Evolutionary conservation across 2,113 vertebrate species (phyloP), one percentile per base, ranked within the genome.

Genomic region (Miniopterus natalensis): DNA sequence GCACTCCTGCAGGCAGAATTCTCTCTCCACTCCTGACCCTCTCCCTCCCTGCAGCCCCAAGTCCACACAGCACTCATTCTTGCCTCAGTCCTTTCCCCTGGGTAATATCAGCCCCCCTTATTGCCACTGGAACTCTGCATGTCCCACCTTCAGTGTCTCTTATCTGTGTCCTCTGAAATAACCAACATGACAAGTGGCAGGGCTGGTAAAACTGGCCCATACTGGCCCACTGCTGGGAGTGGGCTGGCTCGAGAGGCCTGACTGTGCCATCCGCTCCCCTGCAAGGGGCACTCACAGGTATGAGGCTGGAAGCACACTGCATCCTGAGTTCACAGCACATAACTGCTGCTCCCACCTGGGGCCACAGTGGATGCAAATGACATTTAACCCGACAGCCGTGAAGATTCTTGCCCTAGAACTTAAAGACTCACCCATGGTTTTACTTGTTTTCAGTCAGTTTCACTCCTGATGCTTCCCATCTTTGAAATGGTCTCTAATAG

Each of bases 301-400:
- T 0, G 17, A 11, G 17, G 11, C 7, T 31, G 51, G 21, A 3
- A 29, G 51, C 0, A 4, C 5, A 29, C 1, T 6, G 14, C 36
- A n/a, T 79, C 21, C 31, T 63, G 68, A 57, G 17, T 51, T 42
- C 23, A 36, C 20, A 49, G 36, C 18, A 7, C 18, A 51, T 27
- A 36, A 5, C 2, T 8, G 11, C 31, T 29, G 8, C 3, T 55
- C 42, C 42, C 25, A 25, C 3, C 47, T 20, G 18, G n/a, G 49
- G 20, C 75, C 47, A 12, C 13, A 25, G 10, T 6, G 25, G 9
- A 31, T 47, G 25, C 51, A n/a, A 78, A 47, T 17, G 10, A 6
- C 11, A 23, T 0, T 6, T 3, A 59, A 49, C 4, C 2, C 29
- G 11, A 5, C 9, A 25, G 45, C 13, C 5, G 1, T 47, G 3